Evolutionary conservation across 2,797 vertebrate species (phyloP), one percentile per base, ranked within the genome.

Genomic region (Phylloscopus collybita): DNA sequence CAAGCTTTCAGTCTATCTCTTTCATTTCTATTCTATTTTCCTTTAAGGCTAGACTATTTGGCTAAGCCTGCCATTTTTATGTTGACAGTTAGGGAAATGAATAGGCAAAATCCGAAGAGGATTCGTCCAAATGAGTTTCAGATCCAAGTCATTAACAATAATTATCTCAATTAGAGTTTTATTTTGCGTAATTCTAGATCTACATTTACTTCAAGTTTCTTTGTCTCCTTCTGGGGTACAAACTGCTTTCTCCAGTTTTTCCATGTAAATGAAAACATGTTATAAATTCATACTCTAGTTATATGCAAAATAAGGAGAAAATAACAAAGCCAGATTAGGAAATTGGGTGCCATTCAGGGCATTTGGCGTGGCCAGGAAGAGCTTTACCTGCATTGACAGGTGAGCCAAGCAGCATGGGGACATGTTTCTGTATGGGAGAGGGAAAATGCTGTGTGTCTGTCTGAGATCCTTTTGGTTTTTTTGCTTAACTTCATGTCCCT

Each of bases 231-330:
- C 74, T 81, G 38, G 25, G 25, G 11, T 45, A 61, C 65, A 86
- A 86, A 80, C 50, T 73, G 49, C 49, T 73, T 86, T 89, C 60
- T 95, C 32, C 44, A 40, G 66, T 93, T 92, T 90, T 82, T 36
- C 44, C 29, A 20, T 71, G 74, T 64, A 91, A 67, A 86, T 91
- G 23, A 57, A 66, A 86, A 45, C 2, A 2, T 2, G 2, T 49
- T 70, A 71, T 27, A 94, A 85, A 92, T 82, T 90, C 34, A 29
- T 56, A 17, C 13, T 56, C 74, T 20, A 29, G 40, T 57, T 82
- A 30, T 6, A 74, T 40, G 69, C 53, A 89, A 86, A 91, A 92
- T n/a, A 34, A 89, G 56, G 49, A 80, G 59, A 87, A 85, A 87
- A 67, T 56, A 67, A 51, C 1, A 0, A 54, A 80, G 40, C 11